Evolutionary conservation across 1,140 invertebrate genomes (phyloP).

Genomic region (Macrobrachium nipponense): DNA sequence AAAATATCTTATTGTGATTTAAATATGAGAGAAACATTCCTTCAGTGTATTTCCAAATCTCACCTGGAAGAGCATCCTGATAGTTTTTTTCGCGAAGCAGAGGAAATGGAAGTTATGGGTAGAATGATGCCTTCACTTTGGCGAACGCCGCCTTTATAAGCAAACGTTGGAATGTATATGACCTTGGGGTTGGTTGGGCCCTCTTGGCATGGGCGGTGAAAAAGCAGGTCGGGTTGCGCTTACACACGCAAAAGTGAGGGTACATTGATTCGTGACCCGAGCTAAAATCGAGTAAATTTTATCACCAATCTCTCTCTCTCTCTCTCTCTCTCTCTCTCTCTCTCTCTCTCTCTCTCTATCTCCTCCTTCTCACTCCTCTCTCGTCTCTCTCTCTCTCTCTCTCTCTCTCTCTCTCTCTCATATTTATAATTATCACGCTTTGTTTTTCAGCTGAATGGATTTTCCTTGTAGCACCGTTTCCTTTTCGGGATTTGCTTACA

Average conservation of each 20-base stretch:
- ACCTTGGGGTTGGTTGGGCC: no score
- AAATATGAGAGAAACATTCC: no score
- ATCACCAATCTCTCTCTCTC: constrained; percentile 3
- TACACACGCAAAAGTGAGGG: no score
- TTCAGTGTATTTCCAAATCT: no score
- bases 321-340: constrained; percentile 18
- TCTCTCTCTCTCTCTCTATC: constrained; percentile 18
- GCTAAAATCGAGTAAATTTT: neutral
- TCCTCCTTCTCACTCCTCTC: no score
- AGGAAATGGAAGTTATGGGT: neutral
- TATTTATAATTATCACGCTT: neutral
- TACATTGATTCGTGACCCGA: no score
- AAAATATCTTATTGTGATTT: no score
- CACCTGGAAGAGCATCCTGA: no score
- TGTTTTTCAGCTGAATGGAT: neutral
- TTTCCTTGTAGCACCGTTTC: neutral
- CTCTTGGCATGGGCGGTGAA: no score
- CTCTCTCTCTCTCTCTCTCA: neutral
- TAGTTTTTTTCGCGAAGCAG: neutral
- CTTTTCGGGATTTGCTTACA: neutral
- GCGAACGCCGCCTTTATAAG: no score
- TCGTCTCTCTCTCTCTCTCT: neutral
- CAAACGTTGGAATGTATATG: no score
- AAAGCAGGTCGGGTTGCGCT: no score
- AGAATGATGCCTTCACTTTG: neutral